Evolutionary conservation across 30 jellyfish, hydroid and myxozoan species (phyloP).

Genomic region (Turritopsis dohrnii): DNA sequence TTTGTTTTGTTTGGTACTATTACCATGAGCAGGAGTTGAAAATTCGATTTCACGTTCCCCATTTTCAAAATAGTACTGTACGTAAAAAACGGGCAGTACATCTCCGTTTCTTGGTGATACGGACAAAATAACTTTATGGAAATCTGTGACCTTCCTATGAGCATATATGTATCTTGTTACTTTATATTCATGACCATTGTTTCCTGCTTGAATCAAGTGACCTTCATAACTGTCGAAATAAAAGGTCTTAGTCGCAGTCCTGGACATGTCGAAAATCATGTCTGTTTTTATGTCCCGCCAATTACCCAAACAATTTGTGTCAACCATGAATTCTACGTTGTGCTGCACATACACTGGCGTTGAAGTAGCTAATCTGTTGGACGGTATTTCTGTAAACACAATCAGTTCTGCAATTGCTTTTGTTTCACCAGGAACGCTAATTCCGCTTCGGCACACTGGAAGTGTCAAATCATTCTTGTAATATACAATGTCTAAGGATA

Average conservation of each 20-base stretch:
- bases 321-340: constrained; percentile 38
- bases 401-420: neutral
- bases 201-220: neutral
- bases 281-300: constrained; percentile 40
- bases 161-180: constrained; percentile 23
- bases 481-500: constrained; percentile 5
- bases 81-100: constrained; percentile 2
- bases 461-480: constrained; percentile 26
- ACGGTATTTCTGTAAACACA: constrained; percentile 3
- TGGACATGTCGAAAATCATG: constrained; percentile 24
- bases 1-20: no score
- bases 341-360: constrained; percentile 38
- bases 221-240: constrained; percentile 7
- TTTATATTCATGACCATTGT: neutral
- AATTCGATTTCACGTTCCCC: constrained; percentile 38
- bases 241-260: constrained; percentile 35
- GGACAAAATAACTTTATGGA: constrained; percentile 35
- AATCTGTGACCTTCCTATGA: constrained; percentile 22
- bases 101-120: neutral
- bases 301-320: constrained; percentile 13
- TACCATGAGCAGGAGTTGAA: no score
- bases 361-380: constrained; percentile 4
- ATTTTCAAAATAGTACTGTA: constrained; percentile 25
- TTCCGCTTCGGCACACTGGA: constrained; percentile 19
- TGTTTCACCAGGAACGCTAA: constrained; percentile 18